A percentile compares a stretch with the other conserved stretches of the same genome.
phyloP scores from a whole-genome alignment of 1,140 invertebrate genomes.

The Tetramorium simillimum region DNA sequence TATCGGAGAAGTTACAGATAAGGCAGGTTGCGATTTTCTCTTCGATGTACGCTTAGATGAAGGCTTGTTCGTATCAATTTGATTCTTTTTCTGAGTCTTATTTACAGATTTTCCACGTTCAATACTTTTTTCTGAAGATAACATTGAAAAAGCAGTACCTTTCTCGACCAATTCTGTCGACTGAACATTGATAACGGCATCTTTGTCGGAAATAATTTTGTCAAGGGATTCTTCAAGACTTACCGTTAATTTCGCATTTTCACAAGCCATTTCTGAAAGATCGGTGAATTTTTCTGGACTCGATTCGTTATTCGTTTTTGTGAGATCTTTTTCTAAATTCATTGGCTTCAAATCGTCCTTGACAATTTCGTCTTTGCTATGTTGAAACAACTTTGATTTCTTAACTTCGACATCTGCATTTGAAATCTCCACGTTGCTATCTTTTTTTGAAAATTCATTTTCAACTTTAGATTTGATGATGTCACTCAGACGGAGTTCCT shows the following conservation, averaged over 20 bases:
- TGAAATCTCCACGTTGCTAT: not conserved
- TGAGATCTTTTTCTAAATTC: not conserved
- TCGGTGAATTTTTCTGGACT: not conserved
- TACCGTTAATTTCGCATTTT: not conserved
- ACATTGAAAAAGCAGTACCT: not conserved
- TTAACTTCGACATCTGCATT: not conserved
- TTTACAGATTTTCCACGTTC: not conserved
- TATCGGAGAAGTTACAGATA: not conserved
- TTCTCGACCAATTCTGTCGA: not conserved
- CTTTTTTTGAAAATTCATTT: not conserved
- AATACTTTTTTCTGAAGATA: constrained; percentile 5
- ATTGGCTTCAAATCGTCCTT: not conserved
- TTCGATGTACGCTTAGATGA: not conserved
- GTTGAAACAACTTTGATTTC: constrained; percentile 16
- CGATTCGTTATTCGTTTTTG: not conserved
- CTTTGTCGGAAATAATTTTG: not conserved
- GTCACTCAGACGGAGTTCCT: constrained; percentile 71
- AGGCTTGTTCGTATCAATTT: not conserved
- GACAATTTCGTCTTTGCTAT: constrained; percentile 67
- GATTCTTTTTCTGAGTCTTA: not conserved
- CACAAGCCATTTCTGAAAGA: not conserved
- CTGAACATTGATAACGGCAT: not conserved
- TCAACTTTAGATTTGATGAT: constrained; percentile 72
- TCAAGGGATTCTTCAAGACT: not conserved
- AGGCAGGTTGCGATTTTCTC: constrained; percentile 7